These are phyloP conservation scores for Cerastoderma edule DNA, from an alignment of 2,888 invertebrate genomes.

Conservation along the genomic window DNA sequence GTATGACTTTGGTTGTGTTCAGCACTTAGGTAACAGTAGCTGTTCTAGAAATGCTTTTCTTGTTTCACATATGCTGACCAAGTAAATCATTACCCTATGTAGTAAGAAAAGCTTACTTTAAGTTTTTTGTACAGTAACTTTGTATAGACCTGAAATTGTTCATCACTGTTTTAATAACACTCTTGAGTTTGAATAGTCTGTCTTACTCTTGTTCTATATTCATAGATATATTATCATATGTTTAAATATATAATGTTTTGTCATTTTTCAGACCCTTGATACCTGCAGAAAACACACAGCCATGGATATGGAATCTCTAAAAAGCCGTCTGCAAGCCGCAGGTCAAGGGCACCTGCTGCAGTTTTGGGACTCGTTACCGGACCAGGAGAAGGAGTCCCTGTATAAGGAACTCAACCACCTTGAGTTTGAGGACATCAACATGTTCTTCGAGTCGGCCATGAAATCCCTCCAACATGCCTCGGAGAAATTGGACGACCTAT, in stretches of 20 bases:
- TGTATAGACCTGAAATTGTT: too few relatives aligned
- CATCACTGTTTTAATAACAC: neutral
- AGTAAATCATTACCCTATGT: too few relatives aligned
- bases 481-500: slow-evolving; percentile 90
- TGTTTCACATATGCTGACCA: too few relatives aligned
- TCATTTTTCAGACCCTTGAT: neutral
- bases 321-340: slow-evolving; percentile 85
- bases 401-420: slow-evolving; percentile 86
- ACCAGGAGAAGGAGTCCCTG: slow-evolving; percentile 87
- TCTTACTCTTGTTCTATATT: neutral
- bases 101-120: too few relatives aligned
- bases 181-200: neutral
- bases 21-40: too few relatives aligned
- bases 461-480: slow-evolving; percentile 61
- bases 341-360: slow-evolving; percentile 92
- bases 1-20: too few relatives aligned
- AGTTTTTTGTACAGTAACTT: too few relatives aligned
- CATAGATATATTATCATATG: neutral
- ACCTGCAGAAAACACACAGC: too few relatives aligned
- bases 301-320: slow-evolving; percentile 67
- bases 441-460: slow-evolving; percentile 86
- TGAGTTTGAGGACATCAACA: slow-evolving; percentile 89
- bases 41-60: too few relatives aligned
- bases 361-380: slow-evolving; percentile 90
- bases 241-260: neutral